phyloP scores from a whole-genome alignment of 2,888 invertebrate species.

The Eudasyphora cyanicolor region DNA sequence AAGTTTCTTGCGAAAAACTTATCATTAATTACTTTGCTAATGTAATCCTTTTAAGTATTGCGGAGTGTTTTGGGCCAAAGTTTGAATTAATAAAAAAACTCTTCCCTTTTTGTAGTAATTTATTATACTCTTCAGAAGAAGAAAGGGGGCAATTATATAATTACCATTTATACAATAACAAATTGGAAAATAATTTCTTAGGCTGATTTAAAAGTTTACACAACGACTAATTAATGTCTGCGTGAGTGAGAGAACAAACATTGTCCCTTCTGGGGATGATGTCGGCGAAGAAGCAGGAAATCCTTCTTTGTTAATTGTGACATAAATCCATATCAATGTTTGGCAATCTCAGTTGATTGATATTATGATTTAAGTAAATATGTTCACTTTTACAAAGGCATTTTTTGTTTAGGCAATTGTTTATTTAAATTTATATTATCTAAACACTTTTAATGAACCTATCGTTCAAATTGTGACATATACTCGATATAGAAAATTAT shows the following conservation, averaged over 20 bases:
- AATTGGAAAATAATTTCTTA: not conserved
- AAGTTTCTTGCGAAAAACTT: too few species aligned
- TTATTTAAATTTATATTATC: too few species aligned
- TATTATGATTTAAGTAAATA: not conserved
- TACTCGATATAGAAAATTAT: not conserved
- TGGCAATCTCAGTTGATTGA: not conserved
- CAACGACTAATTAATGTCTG: conserved; percentile 13
- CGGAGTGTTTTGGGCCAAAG: not conserved
- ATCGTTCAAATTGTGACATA: not conserved
- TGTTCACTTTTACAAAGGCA: not conserved
- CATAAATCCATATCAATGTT: not conserved
- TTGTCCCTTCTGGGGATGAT: not conserved
- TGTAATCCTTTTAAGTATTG: too few species aligned
- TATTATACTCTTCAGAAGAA: not conserved
- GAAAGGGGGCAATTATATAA: too few species aligned
- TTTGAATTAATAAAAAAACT: too few species aligned
- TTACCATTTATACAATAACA: too few species aligned
- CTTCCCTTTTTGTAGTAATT: not conserved
- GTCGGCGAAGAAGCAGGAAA: not conserved
- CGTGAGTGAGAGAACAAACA: too few species aligned
- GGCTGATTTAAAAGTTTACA: conserved; percentile 14
- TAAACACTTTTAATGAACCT: not conserved
- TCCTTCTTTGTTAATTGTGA: not conserved
- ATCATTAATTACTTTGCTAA: not conserved
- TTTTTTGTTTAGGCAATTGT: not conserved